phyloP scores from a whole-genome alignment of 2,113 vertebrate genomes.

The Coreoperca whiteheadi region DNA sequence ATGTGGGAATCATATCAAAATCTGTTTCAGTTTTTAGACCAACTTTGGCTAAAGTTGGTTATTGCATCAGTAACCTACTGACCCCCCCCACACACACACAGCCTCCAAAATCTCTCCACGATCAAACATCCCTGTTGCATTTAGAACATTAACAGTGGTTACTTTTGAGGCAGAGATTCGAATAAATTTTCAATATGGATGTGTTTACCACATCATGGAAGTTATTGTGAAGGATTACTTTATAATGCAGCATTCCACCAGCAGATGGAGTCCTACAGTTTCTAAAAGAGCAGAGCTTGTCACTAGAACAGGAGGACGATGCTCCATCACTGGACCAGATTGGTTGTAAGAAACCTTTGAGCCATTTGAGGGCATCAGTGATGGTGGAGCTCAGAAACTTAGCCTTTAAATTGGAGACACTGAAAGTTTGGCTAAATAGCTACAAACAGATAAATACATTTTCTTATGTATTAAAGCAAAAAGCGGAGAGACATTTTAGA shows the following conservation, averaged over 20 bases:
- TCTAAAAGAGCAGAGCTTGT: not conserved
- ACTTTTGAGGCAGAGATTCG: not conserved
- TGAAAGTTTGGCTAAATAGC: not conserved
- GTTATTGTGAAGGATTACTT: not conserved
- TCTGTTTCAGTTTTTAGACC: not conserved
- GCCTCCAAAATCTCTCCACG: not conserved
- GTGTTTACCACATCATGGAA: not conserved
- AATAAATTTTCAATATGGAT: not conserved
- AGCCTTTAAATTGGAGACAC: not conserved
- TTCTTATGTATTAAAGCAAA: not conserved
- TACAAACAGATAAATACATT: not conserved
- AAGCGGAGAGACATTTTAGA: not conserved
- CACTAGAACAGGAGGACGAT: not conserved
- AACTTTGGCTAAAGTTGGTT: not conserved
- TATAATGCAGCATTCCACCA: conserved; percentile 34
- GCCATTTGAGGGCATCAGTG: conserved; percentile 8
- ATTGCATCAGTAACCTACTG: not conserved
- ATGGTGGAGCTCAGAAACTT: not conserved
- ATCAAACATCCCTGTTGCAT: not conserved
- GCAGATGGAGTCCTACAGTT: conserved; percentile 61
- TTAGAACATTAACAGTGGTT: not conserved
- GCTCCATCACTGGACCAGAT: conserved; percentile 6
- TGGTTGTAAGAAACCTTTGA: not conserved
- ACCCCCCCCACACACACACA: not conserved
- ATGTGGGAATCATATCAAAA: not conserved